Percentiles rank a stretch among this genome's conserved stretches.
phyloP scores from a whole-genome alignment of 2,888 invertebrate genomes.

The Hymenopus coronatus region DNA sequence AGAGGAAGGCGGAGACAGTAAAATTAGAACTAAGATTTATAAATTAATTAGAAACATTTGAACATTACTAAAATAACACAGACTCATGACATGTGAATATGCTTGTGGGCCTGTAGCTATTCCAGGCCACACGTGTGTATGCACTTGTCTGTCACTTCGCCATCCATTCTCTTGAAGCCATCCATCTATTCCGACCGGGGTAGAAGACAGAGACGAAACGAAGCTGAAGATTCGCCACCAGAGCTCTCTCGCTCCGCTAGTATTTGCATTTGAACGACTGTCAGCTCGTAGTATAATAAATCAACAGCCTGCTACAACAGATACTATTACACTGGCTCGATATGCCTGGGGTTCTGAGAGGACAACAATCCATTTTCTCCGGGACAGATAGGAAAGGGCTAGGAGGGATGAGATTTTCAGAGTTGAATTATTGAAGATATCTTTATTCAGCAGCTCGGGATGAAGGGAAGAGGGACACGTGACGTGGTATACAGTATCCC shows the following conservation, averaged over 20 bases:
- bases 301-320: slow-evolving; percentile 20
- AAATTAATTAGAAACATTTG: no score
- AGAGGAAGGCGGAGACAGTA: no score
- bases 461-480: not conserved
- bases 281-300: slow-evolving; percentile 29
- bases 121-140: not conserved
- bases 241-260: slow-evolving; percentile 1
- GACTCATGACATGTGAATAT: not conserved
- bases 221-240: not conserved
- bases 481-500: not conserved
- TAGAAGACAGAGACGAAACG: not conserved
- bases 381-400: slow-evolving; percentile 9
- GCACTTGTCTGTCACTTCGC: slow-evolving; percentile 1
- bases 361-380: slow-evolving; percentile 29
- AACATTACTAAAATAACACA: no score
- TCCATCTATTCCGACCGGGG: not conserved
- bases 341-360: slow-evolving; percentile 3
- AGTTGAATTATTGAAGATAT: slow-evolving; percentile 21
- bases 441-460: not conserved
- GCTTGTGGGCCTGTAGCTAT: not conserved
- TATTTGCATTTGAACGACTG: slow-evolving; percentile 33
- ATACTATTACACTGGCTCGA: not conserved
- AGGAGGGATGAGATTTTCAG: slow-evolving; percentile 12
- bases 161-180: slow-evolving; percentile 8
- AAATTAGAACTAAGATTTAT: no score